Evolutionary conservation across 92 coral and sea anemone species (phyloP), one percentile per base, ranked within the genome.

Genomic region (Parazoanthus atlanticus): DNA sequence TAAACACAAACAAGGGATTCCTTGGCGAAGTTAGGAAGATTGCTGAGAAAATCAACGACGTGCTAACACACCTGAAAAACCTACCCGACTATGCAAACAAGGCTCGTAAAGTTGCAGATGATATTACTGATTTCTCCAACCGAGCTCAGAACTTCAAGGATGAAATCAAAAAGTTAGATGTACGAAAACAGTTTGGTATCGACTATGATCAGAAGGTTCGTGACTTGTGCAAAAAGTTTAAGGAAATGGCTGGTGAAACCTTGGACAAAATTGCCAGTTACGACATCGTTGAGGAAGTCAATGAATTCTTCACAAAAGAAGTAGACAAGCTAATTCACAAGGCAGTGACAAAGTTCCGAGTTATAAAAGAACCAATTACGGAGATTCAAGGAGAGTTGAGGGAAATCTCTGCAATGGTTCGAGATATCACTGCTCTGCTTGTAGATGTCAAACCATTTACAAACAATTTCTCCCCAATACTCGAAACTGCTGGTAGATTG

Each of bases 51-150:
- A 84, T 97, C 67, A 97, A 97, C 71, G 96, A 90, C 58, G 93
- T 94, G n/a, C 82, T 97, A 7, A 36, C 84, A 66, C 93, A 89
- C 43, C 85, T 97, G 78, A 84, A 81, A 34, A 91, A 94, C 54
- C 92, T 97, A n/a, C 99, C 99, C 1, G 92, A 86, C 47, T 92
- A 97, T 67, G 98, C 98, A 2, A 89, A 89, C 78, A 93, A 92
- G 61, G 99, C 98, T 47, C 95, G 96, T 33, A 90, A 94, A 80
- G 91, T 93, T 69, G 97, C 97, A 23, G 97, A 97, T 71, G 98
- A 95, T 38, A 90, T 97, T 5, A 88, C 90, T 2, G 89, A 94
- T 72, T 97, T 97, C 82, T 91, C 97, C 6, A 91, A 92, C 71
- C 85, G 88, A 78, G 97, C 97, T 34, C 90, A 91, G 72, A 82